Conservation (phyloP, 2,113 vertebrate genomes). For the Agelaius phoeniceus region DNA sequence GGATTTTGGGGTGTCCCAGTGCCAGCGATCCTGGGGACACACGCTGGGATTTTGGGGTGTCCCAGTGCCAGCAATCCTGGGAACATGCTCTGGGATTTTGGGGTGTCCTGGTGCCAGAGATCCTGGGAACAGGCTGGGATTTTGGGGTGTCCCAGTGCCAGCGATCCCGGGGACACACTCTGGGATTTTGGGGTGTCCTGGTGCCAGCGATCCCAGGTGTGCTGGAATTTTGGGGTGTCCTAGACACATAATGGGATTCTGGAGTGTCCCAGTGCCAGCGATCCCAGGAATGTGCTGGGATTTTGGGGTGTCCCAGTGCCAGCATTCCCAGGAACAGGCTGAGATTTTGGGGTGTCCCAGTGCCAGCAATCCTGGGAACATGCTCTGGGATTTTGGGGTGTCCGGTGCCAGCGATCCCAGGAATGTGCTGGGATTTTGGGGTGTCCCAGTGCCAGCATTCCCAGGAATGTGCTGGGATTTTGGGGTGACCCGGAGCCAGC, state of each 20-base stretch:
- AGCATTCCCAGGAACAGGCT: rapidly evolving
- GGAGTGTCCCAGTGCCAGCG: no score
- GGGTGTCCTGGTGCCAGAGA: neutral
- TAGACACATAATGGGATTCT: neutral
- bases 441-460: rapidly evolving
- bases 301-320: neutral
- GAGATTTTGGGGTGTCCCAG: neutral
- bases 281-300: rapidly evolving
- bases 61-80: rapidly evolving
- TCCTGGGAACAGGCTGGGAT: rapidly evolving
- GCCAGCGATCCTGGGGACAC: rapidly evolving
- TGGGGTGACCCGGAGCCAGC: no score
- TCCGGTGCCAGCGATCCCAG: neutral
- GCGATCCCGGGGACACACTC: no score
- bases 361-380: neutral
- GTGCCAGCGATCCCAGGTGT: rapidly evolving
- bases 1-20: no score
- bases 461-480: rapidly evolving
- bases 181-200: neutral
- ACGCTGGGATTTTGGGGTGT: neutral
- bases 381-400: neutral
- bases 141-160: neutral
- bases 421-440: rapidly evolving
- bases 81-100: rapidly evolving
- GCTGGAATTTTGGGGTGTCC: neutral